Evolutionary conservation across 2,797 vertebrate species (phyloP).

Genomic region (Epinephelus malabaricus): DNA sequence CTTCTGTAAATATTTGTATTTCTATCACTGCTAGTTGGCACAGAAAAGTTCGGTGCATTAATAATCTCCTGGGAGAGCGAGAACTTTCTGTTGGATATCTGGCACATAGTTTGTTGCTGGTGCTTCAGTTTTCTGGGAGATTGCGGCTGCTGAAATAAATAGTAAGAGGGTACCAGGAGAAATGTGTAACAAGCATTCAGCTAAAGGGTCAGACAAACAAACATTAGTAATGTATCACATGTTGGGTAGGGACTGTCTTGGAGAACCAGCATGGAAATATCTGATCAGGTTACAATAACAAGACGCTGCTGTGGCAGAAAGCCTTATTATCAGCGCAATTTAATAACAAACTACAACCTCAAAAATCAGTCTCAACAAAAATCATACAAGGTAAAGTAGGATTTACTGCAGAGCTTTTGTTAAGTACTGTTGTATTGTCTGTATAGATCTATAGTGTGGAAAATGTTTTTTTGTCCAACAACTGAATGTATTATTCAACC

Average conservation of each 20-base stretch:
- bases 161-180: constrained; percentile 3
- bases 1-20: constrained; percentile 28
- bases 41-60: constrained; percentile 45
- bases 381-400: neutral
- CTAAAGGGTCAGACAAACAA: constrained; percentile 27
- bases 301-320: neutral
- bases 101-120: constrained; percentile 25
- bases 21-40: constrained; percentile 26
- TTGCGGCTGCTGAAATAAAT: constrained; percentile 30
- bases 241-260: constrained; percentile 7
- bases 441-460: too few relatives aligned
- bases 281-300: constrained; percentile 27
- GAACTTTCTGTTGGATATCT: constrained; percentile 37
- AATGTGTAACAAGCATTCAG: constrained; percentile 11
- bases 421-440: neutral
- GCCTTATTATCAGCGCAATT: neutral
- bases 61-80: constrained; percentile 20
- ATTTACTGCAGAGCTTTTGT: neutral
- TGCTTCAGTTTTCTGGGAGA: constrained; percentile 25
- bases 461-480: constrained; percentile 2
- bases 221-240: neutral
- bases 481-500: constrained; percentile 19
- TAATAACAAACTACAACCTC: neutral
- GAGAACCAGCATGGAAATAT: constrained; percentile 25
- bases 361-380: neutral